A percentile compares a stretch with the other conserved stretches of the same genome.
These are phyloP conservation scores for Macrostomum lignano DNA, from an alignment of 1,140 invertebrate species.

Conservation along the genomic window DNA sequence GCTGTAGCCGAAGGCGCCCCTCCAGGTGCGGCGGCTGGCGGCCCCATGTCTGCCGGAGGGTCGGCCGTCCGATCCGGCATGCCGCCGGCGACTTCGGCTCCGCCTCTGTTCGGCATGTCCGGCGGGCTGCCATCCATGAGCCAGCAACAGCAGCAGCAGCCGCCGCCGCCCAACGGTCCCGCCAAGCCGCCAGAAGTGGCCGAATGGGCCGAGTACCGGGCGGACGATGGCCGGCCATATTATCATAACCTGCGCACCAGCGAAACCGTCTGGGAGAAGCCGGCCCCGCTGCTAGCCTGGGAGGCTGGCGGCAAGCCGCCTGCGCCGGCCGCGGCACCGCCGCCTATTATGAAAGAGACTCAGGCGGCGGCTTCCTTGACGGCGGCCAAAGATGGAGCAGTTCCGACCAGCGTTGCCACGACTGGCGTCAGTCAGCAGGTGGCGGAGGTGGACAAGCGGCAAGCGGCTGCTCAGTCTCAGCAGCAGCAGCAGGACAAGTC, in stretches of 20 bases:
- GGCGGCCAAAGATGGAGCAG: constrained; percentile 5
- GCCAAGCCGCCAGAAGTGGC: constrained; percentile 34
- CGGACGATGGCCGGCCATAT: constrained; percentile 63
- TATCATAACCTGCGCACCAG: constrained; percentile 61
- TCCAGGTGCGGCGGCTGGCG: too few relatives aligned
- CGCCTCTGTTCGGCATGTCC: too few relatives aligned
- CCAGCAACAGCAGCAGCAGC: neutral
- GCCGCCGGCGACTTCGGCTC: too few relatives aligned
- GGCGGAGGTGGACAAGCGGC: constrained; percentile 26
- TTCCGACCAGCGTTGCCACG: too few relatives aligned
- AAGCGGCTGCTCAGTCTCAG: constrained; percentile 18
- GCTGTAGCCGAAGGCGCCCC: too few relatives aligned
- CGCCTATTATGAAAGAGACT: neutral
- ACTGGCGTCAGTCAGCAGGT: constrained; percentile 13
- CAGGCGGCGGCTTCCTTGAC: neutral
- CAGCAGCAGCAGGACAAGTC: constrained; percentile 30
- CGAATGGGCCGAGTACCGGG: constrained; percentile 71
- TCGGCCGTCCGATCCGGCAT: too few relatives aligned
- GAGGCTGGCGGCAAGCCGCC: constrained; percentile 34
- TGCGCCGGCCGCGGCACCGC: constrained; percentile 2
- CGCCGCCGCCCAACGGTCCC: neutral
- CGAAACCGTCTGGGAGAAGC: constrained; percentile 83
- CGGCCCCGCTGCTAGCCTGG: constrained; percentile 55
- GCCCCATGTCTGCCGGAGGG: too few relatives aligned
- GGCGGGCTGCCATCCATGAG: neutral